Base-by-base conservation (phyloP, 1,140 invertebrate genomes). In the Macrotrachela quadricornifera region DNA sequence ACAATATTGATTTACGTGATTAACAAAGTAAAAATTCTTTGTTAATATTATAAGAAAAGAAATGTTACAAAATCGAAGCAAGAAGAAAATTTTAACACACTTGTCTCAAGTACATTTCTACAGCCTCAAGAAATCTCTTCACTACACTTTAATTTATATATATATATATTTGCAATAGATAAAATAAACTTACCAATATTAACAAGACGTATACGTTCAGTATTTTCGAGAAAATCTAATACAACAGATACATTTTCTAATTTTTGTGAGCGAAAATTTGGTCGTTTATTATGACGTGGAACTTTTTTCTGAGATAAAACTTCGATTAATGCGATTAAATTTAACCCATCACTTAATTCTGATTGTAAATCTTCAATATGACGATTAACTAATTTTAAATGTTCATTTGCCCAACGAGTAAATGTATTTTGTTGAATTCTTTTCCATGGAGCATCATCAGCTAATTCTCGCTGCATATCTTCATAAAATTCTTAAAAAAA, bases 391-490 rank as follows among this genome's bases (percentile, higher is more conserved):
- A 75, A 77, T 68, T 83, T 83, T 36, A 87, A 69, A 63, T 83
- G 82, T 61, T 88, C 82, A 70, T 88, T 88, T 1, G 81, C 82
- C 83, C 83, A 87, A 58, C 83, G 73, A 43, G 84, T 86, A 64
- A 88, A 87, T 37, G 85, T 88, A 63, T 87, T 88, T 67, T 86
- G 82, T 68, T 87, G 83, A 51, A 86, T 87, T 59, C 79, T 75
- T 69, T 85, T 85, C 82, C 82, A 85, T 64, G 82, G 79, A 48
- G 84, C 84, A 74, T 88, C 84, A 64, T 86, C 84, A 59, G 82
- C 82, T 59, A 87, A 73, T 63, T 87, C 83, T 60, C 82, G 76
- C 55, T 71, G 53, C 53, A 54, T 54, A 40, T 54, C 53, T 45
- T 54, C 53, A n/a, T 54, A 46, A 17, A 54, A 49, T 39, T 54